phyloP scores from a whole-genome alignment of 2,113 vertebrate genomes.

The Suncus etruscus region DNA sequence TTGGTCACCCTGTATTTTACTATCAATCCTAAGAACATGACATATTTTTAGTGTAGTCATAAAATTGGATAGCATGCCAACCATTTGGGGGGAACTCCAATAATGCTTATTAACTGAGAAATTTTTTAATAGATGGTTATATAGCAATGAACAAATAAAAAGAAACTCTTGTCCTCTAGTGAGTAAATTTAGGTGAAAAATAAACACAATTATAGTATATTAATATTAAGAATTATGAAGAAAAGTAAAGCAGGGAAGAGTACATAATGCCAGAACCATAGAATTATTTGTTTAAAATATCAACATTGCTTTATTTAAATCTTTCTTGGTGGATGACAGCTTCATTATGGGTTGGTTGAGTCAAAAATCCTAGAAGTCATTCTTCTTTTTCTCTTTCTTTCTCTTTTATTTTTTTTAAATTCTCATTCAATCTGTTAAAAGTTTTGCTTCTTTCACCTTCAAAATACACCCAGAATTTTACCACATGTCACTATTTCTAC shows the following conservation, averaged over 20 bases:
- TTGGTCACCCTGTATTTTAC: constrained; percentile 8
- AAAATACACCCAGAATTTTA: not conserved
- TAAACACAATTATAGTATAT: constrained; percentile 10
- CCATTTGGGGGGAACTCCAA: not conserved
- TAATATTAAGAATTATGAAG: not conserved
- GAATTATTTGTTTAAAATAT: not conserved
- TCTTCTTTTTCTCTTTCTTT: not conserved
- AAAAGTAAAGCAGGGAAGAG: constrained; percentile 30
- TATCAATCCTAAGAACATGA: not conserved
- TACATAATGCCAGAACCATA: not conserved
- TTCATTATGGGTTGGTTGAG: not conserved
- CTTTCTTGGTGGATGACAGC: not conserved
- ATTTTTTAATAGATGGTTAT: not conserved
- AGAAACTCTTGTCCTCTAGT: constrained; percentile 5
- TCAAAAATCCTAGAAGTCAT: not conserved
- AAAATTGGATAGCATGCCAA: not conserved
- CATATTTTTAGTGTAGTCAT: not conserved
- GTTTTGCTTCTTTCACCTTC: not conserved
- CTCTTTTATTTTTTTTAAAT: not conserved
- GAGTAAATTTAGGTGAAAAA: constrained; percentile 19
- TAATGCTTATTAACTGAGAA: not conserved
- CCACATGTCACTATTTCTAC: not conserved
- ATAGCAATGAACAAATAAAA: not conserved
- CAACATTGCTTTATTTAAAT: not conserved
- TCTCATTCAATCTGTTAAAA: not conserved